Base-by-base conservation (phyloP, 2,888 invertebrate genomes). In the Drosophila testacea region DNA sequence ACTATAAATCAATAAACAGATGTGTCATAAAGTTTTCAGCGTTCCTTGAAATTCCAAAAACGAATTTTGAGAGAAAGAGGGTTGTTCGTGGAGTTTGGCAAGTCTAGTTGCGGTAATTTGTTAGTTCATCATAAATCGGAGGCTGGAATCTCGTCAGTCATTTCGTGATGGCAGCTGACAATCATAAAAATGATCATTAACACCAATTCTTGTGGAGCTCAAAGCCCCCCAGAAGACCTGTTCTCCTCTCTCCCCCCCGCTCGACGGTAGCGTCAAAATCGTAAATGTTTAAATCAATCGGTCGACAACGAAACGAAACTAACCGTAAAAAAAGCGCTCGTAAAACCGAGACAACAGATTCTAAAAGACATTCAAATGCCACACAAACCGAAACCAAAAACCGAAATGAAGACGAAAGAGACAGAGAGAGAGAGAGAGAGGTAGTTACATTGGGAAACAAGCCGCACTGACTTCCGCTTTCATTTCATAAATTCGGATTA, bases 1-100 rank as follows among this genome's bases (percentile, higher is more conserved):
- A 75, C 83, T 79, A 86, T 90, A 90, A 90, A 90, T 90, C 89
- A 90, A 90, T 90, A 87, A 90, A 90, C 90, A 87, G 77, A 82
- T 78, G 75, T 70, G 71, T 84, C 77, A 84, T 86, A 89, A 89
- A 82, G 56, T 76, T 80, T 79, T 87, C 82, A 86, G 46, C 82
- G 51, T 77, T 72, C 41, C 50, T 51, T 36, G 32, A 55, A 71
- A 71, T 62, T 51, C 57, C 60, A 27, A 50, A 68, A 52, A 57
- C 3, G 22, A 38, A n/a, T 28, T 27, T n/a, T 9, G 4, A 9
- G 10, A 41, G 9, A 3, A 28, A 13, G 46, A 13, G 46, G 27
- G 51, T 10, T 42, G 56, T 64, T 75, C 39, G 48, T 36, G 28
- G 27, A 60, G 50, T 56, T 61, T 38, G 41, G 9, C 42, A 55